phyloP scores from a whole-genome alignment of 2,888 invertebrate species.

The Caenorhabditis plicata region DNA sequence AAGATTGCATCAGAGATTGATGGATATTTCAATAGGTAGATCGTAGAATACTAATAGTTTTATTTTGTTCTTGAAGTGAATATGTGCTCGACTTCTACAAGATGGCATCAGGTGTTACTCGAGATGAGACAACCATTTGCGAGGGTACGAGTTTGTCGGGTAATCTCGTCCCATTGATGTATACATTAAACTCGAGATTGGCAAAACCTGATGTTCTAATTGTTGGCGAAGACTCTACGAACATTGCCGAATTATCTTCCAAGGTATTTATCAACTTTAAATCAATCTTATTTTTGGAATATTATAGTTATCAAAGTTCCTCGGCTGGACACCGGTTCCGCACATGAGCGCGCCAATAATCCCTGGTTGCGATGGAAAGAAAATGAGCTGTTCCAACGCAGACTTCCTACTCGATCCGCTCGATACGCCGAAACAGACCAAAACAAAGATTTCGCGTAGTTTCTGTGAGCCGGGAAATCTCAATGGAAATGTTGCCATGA shows the following conservation, averaged over 20 bases:
- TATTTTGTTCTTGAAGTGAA: conserved; percentile 43
- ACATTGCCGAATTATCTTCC: conserved; percentile 21
- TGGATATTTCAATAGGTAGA: conserved; percentile 38
- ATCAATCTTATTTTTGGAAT: neutral
- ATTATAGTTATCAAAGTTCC: too few species aligned
- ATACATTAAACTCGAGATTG: conserved; percentile 38
- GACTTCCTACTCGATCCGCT: conserved; percentile 57
- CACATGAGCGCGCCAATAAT: conserved; percentile 36
- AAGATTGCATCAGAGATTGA: conserved; percentile 24
- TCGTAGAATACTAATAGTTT: neutral
- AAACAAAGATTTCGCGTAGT: conserved; percentile 55
- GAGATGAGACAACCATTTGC: conserved; percentile 54
- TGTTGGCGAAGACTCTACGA: conserved; percentile 28
- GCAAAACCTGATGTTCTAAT: conserved; percentile 33
- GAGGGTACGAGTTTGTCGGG: conserved; percentile 42
- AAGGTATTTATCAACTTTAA: conserved; percentile 19
- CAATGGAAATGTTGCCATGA: conserved; percentile 54
- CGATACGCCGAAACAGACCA: conserved; percentile 58
- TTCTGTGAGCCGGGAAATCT: conserved; percentile 64
- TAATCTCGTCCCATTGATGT: conserved; percentile 43
- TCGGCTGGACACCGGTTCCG: conserved; percentile 33
- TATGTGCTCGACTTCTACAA: conserved; percentile 63
- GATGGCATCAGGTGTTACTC: conserved; percentile 57
- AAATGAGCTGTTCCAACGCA: conserved; percentile 44
- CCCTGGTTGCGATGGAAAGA: conserved; percentile 49